Base-by-base conservation (phyloP, 1,140 invertebrate genomes). In the Hylaeus volcanicus region DNA sequence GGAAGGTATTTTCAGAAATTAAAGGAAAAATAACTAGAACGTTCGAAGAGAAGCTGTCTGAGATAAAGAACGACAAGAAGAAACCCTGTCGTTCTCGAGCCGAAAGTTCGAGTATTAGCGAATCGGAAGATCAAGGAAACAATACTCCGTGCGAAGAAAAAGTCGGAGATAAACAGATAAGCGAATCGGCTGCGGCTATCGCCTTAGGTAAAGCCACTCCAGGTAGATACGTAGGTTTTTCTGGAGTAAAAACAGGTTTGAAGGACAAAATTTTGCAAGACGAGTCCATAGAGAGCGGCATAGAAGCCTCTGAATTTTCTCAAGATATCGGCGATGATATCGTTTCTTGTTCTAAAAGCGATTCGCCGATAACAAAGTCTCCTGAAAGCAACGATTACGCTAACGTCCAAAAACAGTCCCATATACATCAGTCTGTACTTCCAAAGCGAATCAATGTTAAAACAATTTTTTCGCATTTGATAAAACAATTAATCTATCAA, bases 1-100 rank as follows among this genome's bases (percentile, higher is more conserved):
- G 94, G 94, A 94, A 93, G 86, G 92, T 94, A 76, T 91, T 95
- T 64, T 93, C 94, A 2, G 94, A 94, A 12, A 94, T 95, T 51
- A 94, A 93, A 78, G 94, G 94, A 9, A 95, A 95, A 89, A 94
- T 95, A 68, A 95, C 95, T n/a, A 95, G 95, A 87, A 95, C 94
- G n/a, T 95, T 95, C 37, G 95, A 95, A 87, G 95, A 95, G 43
- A 95, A 95, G 88, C 82, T 95, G 5, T 94, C 92, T 1, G 95
- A 95, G 83, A 95, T 95, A n/a, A 95, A 95, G 83, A 90, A 79
- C 74, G 90, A 93, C 41, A 91, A 87, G 72, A 91, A 91, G 75
- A 91, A 90, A 60, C 92, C 91, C 63, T 91, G 91, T 61, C 70
- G 86, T 71, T 89, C 83, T 74, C 82, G 84, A 69, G 93, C 93